Percentiles rank a stretch among this genome's conserved stretches.
These are phyloP conservation scores for Diarsia brunnea DNA, from an alignment of 2,888 invertebrate genomes.

Conservation along the genomic window DNA sequence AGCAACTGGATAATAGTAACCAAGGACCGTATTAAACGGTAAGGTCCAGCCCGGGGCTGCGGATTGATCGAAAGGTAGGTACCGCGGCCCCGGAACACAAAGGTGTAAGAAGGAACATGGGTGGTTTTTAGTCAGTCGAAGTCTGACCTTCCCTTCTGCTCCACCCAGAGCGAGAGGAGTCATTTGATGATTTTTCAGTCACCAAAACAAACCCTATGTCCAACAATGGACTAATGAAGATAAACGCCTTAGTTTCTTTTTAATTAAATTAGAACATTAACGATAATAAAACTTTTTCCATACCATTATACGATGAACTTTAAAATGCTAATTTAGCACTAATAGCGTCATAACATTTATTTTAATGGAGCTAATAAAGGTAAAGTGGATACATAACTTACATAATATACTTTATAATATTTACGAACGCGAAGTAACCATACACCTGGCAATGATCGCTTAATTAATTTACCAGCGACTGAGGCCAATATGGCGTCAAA, in stretches of 20 bases:
- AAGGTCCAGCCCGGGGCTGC: no score
- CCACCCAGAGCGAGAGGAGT: no score
- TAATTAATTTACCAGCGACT: slow-evolving; percentile 13
- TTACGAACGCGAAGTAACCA: slow-evolving; percentile 13
- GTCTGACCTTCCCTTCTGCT: no score
- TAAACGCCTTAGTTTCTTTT: no score
- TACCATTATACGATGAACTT: slow-evolving; percentile 34
- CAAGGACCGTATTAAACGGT: neutral
- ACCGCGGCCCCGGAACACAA: no score
- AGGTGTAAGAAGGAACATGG: no score
- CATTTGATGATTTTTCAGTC: no score
- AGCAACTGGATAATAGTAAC: neutral
- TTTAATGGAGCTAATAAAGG: slow-evolving; percentile 40
- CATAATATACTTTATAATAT: slow-evolving; percentile 42
- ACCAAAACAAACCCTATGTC: no score
- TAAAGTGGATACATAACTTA: slow-evolving; percentile 31
- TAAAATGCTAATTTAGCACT: slow-evolving; percentile 47
- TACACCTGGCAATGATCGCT: slow-evolving; percentile 34
- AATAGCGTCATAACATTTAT: slow-evolving; percentile 31
- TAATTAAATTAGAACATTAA: no score
- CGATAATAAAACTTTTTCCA: neutral
- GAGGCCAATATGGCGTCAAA: slow-evolving; percentile 11
- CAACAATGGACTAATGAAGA: no score
- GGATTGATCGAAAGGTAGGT: no score
- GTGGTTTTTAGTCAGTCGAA: no score